These are phyloP conservation scores for Tyrophagus putrescentiae DNA, from an alignment of 1,140 invertebrate genomes.

Conservation along the genomic window DNA sequence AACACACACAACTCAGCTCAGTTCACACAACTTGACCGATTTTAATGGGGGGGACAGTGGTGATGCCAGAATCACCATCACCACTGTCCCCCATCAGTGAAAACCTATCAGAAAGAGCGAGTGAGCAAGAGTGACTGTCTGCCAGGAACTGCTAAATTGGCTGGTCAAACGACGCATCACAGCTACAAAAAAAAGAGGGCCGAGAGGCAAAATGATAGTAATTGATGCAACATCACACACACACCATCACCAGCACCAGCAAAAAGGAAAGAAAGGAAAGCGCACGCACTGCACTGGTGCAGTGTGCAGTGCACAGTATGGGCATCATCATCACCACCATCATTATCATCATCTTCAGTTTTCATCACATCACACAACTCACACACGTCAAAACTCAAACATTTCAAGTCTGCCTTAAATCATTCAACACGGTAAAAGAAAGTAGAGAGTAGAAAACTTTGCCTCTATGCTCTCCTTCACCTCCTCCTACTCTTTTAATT, in stretches of 20 bases:
- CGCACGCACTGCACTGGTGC: background rate
- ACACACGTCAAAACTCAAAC: constrained; percentile 5
- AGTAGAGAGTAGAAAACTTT: background rate
- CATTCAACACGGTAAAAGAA: background rate
- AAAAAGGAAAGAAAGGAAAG: too few relatives aligned
- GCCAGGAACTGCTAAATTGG: too few relatives aligned
- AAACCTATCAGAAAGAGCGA: too few relatives aligned
- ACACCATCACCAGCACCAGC: background rate
- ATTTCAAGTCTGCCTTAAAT: background rate
- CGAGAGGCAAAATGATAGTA: constrained; percentile 9
- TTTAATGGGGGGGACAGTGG: too few relatives aligned
- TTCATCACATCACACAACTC: constrained; percentile 13
- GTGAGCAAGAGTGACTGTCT: too few relatives aligned
- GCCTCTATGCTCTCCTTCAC: background rate
- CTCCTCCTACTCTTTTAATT: too few relatives aligned
- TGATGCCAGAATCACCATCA: too few relatives aligned
- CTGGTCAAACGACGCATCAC: background rate
- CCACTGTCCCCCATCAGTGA: too few relatives aligned
- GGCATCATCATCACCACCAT: background rate
- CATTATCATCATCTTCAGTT: too few relatives aligned
- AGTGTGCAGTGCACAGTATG: background rate
- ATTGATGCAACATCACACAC: background rate
- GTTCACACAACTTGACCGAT: too few relatives aligned
- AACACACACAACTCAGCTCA: background rate
- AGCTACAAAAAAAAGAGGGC: background rate